Base-by-base conservation (phyloP, 1,140 invertebrate genomes). In the Formica selysi region DNA sequence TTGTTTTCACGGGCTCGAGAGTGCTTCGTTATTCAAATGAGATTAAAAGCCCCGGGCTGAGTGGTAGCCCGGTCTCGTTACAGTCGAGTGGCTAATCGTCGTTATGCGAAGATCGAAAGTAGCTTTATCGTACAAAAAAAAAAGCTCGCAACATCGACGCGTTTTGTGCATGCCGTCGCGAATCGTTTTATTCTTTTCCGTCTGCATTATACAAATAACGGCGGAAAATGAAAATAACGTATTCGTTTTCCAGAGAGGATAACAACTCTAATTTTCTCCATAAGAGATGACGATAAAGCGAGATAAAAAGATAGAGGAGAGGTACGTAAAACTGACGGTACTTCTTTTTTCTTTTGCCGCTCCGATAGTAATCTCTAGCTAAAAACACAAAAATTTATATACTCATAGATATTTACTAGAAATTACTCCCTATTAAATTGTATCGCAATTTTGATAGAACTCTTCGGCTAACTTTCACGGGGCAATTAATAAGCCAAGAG, bases 1-100 rank as follows among this genome's bases (percentile, higher is more conserved):
- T 83, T 83, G 79, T 83, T 83, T 83, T 83, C 79, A 74, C 79
- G 79, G 41, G 79, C 79, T 83, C 79, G 79, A 83, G 79, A 74
- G 81, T 85, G 74, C 81, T 78, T 85, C 81, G 81, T 85, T 85
- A 85, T 78, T 78, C 71, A 85, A 85, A 85, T 78, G 81, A 85
- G 81, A 85, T 85, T 85, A 78, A 85, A 85, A 78, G 74, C 71
- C 81, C 81, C 13, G 61, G 81, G 73, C 59, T 54, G 81, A 85
- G 79, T 83, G 79, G 68, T 26, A 73, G 67, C 79, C 48, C 68
- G 79, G 79, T 83, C 79, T 83, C 79, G 79, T 83, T 83, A 83
- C 79, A 83, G 79, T 83, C 79, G 79, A 83, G 79, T 83, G 79
- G 79, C 74, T 85, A 85, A 85, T 85, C 81, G 74, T 85, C 76